Base-by-base conservation (phyloP, 2,888 invertebrate species). In the Mythimna ferrago region DNA sequence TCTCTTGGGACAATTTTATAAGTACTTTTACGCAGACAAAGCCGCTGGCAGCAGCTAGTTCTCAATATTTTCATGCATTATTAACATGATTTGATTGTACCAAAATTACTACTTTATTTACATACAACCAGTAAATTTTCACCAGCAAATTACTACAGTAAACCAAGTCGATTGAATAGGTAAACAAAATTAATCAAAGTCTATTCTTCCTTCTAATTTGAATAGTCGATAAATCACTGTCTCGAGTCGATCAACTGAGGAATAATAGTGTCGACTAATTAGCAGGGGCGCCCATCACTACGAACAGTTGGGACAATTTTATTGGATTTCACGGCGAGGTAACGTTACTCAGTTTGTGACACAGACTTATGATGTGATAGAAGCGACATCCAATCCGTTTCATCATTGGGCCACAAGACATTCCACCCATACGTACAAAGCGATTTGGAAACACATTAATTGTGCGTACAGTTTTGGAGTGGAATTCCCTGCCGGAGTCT, bases 291-390 rank as follows among this genome's bases (percentile, higher is more conserved):
- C 66, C 54, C 76, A 76, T 68, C 80, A 63, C 68, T 73, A 73
- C 56, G 35, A 21, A 19, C 63, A 68, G 63, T 68, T 71, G 9
- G 32, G 53, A 57, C 35, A 38, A 81, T 69, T 71, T 76, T 67
- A 79, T 83, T 74, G 66, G 68, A 79, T 84, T 74, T 74, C 60
- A 70, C 66, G 63, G 72, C 63, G 62, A 73, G 65, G 57, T 66
- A 41, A 11, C 19, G 26, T 61, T 53, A 44, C 61, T 51, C 14
- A 32, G 61, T 41, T 78, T 19, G n/a, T 21, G 7, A 6, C 44
- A 32, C 11, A 41, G 63, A 64, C 6, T 11, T 44, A 19, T 6
- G 9, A 26, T 5, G 11, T 4, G 10, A 21, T 61, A 21, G 32
- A 76, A 56, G 38, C 0, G 60, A 7, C 61, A 38, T 19, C 5